A percentile compares a stretch with the other conserved stretches of the same genome.
Conservation (phyloP, 2,888 invertebrate genomes). For the Itoplectis maculator region DNA sequence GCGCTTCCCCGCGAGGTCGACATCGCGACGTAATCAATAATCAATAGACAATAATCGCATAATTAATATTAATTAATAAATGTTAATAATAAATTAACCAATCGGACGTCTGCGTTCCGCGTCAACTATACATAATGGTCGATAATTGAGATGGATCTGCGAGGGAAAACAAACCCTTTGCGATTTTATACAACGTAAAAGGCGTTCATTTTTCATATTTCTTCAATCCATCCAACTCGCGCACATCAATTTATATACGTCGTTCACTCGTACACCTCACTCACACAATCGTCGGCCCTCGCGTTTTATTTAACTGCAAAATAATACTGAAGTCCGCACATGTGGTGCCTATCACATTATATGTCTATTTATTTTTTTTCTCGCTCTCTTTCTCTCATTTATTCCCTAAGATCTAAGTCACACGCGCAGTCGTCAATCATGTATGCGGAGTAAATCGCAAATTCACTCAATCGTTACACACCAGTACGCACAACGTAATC, state of each 20-base stretch:
- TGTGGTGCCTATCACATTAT: slow-evolving; percentile 84
- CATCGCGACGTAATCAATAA: slow-evolving; percentile 43
- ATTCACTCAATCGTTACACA: slow-evolving; percentile 54
- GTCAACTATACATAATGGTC: slow-evolving; percentile 60
- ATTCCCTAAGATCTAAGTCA: slow-evolving; percentile 48
- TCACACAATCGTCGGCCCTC: slow-evolving; percentile 21
- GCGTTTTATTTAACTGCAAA: slow-evolving; percentile 79
- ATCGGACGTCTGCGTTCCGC: slow-evolving; percentile 69
- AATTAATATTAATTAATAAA: slow-evolving; percentile 62
- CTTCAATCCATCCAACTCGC: slow-evolving; percentile 75
- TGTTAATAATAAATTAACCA: slow-evolving; percentile 75
- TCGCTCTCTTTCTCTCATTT: slow-evolving; percentile 46
- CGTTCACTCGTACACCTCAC: background rate
- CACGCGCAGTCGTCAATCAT: slow-evolving; percentile 41
- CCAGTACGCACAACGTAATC: slow-evolving; percentile 53
- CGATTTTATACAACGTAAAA: slow-evolving; percentile 74
- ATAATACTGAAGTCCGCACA: slow-evolving; percentile 85
- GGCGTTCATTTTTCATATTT: slow-evolving; percentile 68
- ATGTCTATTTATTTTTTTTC: slow-evolving; percentile 77
- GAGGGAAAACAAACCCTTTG: slow-evolving; percentile 51
- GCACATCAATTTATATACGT: background rate
- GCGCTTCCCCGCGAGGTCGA: slow-evolving; percentile 41
- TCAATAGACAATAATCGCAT: slow-evolving; percentile 41
- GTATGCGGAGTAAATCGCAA: slow-evolving; percentile 52
- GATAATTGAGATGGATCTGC: slow-evolving; percentile 40